phyloP scores from a whole-genome alignment of 2,797 vertebrate genomes.

The Muraenolepis orangiensis region DNA sequence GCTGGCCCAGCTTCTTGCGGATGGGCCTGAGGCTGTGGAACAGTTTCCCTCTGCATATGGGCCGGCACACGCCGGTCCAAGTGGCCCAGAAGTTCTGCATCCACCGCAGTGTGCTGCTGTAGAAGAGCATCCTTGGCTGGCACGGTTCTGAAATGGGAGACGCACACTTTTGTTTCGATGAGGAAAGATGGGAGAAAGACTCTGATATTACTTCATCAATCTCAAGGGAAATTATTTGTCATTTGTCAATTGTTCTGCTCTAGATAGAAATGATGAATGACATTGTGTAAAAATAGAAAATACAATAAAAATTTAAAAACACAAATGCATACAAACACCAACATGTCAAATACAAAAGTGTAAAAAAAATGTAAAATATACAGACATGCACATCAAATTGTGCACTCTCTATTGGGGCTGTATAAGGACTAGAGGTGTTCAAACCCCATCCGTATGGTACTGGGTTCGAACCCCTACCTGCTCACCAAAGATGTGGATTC shows the following conservation, averaged over 20 bases:
- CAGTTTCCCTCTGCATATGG: slow-evolving; percentile 95
- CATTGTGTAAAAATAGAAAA: not conserved
- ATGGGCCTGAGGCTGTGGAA: slow-evolving; percentile 89
- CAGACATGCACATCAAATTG: no score
- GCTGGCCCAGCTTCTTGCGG: slow-evolving; percentile 95
- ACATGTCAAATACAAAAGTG: not conserved
- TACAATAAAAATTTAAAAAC: not conserved
- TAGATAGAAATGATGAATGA: not conserved
- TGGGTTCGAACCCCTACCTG: no score
- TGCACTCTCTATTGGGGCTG: no score
- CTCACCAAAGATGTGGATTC: no score
- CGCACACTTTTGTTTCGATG: not conserved
- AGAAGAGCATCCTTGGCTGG: slow-evolving; percentile 90
- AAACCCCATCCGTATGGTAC: no score
- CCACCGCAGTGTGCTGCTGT: slow-evolving; percentile 98
- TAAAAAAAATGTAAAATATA: no score
- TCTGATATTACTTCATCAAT: not conserved
- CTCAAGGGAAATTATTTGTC: not conserved
- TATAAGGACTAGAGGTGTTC: no score
- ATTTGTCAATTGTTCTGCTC: not conserved
- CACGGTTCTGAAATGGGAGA: slow-evolving; percentile 71
- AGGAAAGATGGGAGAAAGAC: not conserved
- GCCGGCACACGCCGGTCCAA: slow-evolving; percentile 91
- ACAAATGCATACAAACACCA: not conserved
- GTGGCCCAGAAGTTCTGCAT: slow-evolving; percentile 99